Percentiles rank a stretch among this genome's conserved stretches.
Evolutionary conservation across 2,888 invertebrate species (phyloP).

Genomic region (Bombyx huttoni): DNA sequence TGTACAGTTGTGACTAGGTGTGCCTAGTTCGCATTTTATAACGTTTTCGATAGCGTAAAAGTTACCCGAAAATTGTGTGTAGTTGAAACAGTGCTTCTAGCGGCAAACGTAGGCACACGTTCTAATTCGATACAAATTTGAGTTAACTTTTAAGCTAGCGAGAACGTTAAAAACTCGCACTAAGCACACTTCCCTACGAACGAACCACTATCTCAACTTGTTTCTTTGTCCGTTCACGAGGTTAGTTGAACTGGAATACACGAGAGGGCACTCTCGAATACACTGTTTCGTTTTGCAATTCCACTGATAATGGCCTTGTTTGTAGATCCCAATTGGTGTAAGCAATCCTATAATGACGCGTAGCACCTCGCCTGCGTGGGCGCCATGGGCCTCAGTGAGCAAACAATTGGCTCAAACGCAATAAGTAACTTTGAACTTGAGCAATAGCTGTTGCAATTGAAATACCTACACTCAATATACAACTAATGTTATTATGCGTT

Average conservation of each 20-base stretch:
- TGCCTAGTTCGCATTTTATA: no score
- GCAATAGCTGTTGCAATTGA: no score
- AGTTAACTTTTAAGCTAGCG: no score
- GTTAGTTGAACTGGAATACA: slow-evolving; percentile 1
- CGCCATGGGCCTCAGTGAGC: slow-evolving; percentile 12
- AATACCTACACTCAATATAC: no score
- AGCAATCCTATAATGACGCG: slow-evolving; percentile 20
- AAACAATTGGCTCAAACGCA: slow-evolving; percentile 25
- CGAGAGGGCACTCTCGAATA: slow-evolving; percentile 9
- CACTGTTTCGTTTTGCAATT: slow-evolving; percentile 18
- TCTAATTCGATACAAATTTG: no score
- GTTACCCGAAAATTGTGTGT: no score
- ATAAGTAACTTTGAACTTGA: slow-evolving; percentile 32
- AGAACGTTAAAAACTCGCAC: no score
- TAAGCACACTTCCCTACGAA: no score
- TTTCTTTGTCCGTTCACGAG: slow-evolving; percentile 1
- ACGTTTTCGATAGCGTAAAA: no score
- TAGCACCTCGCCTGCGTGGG: slow-evolving; percentile 16
- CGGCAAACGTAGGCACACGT: no score
- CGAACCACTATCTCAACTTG: neutral
- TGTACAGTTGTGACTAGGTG: neutral
- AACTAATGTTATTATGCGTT: no score
- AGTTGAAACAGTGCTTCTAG: no score
- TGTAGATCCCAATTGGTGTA: slow-evolving; percentile 17
- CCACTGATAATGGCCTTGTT: slow-evolving; percentile 17